phyloP scores from a whole-genome alignment of 2,113 vertebrate genomes.

The Sinosuthora webbiana region DNA sequence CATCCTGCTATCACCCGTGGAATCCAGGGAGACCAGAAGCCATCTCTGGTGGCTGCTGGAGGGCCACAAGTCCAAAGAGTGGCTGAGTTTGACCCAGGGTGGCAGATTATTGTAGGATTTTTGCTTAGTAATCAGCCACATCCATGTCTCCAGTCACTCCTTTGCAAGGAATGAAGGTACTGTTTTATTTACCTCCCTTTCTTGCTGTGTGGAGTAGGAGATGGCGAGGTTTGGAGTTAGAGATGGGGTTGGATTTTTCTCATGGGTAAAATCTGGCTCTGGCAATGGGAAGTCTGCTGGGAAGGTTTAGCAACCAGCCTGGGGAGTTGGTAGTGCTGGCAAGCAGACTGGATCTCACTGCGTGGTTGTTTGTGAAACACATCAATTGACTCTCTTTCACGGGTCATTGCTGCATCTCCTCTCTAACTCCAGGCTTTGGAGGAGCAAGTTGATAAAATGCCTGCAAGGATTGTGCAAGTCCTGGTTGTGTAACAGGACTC shows the following conservation, averaged over 20 bases:
- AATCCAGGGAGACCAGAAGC: background rate
- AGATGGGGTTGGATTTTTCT: background rate
- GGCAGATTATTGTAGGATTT: background rate
- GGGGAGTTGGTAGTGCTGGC: background rate
- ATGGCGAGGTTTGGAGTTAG: background rate
- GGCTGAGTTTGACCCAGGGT: accelerated
- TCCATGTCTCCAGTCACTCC: background rate
- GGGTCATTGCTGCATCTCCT: background rate
- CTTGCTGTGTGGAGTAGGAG: background rate
- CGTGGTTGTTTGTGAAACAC: background rate
- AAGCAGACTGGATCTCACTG: background rate
- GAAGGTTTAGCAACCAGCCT: background rate
- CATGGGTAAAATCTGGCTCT: background rate
- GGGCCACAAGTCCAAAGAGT: background rate
- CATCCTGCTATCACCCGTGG: accelerated
- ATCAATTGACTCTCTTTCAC: background rate
- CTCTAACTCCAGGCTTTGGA: background rate
- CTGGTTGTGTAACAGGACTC: conserved; percentile 21
- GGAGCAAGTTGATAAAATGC: background rate
- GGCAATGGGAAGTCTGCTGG: background rate
- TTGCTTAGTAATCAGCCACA: background rate
- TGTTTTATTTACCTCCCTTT: background rate
- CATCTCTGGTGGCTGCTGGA: background rate
- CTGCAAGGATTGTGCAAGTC: conserved; percentile 38
- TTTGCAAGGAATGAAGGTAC: background rate